phyloP scores from a whole-genome alignment of 2,797 vertebrate genomes.

The Lithobates sylvaticus region DNA sequence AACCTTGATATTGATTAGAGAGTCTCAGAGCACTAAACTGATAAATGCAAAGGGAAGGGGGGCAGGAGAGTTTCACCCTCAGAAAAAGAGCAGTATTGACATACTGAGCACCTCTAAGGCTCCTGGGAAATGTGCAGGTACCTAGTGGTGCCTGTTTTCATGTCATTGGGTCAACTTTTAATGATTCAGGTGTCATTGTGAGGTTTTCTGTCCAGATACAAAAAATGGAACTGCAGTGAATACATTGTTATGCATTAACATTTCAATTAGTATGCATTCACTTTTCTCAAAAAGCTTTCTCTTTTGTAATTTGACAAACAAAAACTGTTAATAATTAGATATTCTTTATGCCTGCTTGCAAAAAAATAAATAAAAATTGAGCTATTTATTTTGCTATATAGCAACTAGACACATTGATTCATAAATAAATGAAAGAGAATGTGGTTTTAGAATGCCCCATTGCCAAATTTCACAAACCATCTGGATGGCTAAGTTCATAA shows the following conservation, averaged over 20 bases:
- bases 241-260: conserved; percentile 3
- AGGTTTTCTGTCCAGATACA: not conserved
- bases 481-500: conserved; percentile 10
- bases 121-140: no score
- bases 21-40: no score
- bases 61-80: no score
- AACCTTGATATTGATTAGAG: no score
- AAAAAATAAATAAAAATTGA: not conserved
- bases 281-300: not conserved
- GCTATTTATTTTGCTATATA: not conserved
- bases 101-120: no score
- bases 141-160: no score
- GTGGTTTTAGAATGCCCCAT: not conserved
- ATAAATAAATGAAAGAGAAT: conserved; percentile 27
- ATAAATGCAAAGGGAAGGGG: no score
- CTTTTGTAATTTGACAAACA: not conserved
- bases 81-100: no score
- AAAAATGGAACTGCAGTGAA: not conserved
- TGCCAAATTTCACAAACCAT: conserved; percentile 13
- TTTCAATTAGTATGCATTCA: not conserved
- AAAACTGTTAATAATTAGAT: not conserved
- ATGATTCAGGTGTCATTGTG: not conserved
- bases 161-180: no score
- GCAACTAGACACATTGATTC: conserved; percentile 5
- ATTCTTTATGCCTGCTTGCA: conserved; percentile 2